Percentiles rank a stretch among this genome's conserved stretches.
Evolutionary conservation across 2,888 invertebrate species (phyloP).

Genomic region (Acrobasis repandana): DNA sequence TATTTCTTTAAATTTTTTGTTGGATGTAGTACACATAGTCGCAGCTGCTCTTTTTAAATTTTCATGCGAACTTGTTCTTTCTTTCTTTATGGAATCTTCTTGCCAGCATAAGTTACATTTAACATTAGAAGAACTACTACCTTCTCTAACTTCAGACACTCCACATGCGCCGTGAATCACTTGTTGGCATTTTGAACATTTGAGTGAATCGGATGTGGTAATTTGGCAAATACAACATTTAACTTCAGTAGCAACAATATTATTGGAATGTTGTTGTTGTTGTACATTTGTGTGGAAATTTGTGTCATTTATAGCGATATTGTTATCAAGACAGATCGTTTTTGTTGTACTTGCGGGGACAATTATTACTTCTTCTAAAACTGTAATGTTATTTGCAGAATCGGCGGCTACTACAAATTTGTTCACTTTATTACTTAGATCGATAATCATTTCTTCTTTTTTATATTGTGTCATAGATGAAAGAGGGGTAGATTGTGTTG

Average conservation of each 20-base stretch:
- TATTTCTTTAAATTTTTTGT: constrained; percentile 25
- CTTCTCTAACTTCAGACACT: constrained; percentile 12
- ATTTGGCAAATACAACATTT: constrained; percentile 27
- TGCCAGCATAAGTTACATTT: constrained; percentile 15
- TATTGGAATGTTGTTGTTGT: constrained; percentile 27
- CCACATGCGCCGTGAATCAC: constrained; percentile 19
- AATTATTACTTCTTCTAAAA: constrained; percentile 27
- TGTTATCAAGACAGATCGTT: constrained; percentile 26
- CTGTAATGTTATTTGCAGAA: constrained; percentile 26
- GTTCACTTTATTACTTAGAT: constrained; percentile 20
- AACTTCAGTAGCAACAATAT: constrained; percentile 26
- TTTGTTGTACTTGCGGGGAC: constrained; percentile 26
- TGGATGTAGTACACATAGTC: constrained; percentile 21
- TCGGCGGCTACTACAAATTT: constrained; percentile 13
- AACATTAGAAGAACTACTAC: constrained; percentile 11
- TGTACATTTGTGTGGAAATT: constrained; percentile 26
- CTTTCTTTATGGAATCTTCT: constrained; percentile 23
- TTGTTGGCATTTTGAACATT: constrained; percentile 27
- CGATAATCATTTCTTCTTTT: constrained; percentile 17
- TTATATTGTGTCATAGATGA: constrained; percentile 25
- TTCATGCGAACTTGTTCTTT: constrained; percentile 22
- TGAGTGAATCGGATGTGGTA: constrained; percentile 26
- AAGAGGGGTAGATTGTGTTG: constrained; percentile 23
- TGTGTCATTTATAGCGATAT: constrained; percentile 25
- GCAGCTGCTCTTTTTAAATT: constrained; percentile 27